phyloP scores from a whole-genome alignment of 23 tunicate species.

The Oikopleura dioica region DNA sequence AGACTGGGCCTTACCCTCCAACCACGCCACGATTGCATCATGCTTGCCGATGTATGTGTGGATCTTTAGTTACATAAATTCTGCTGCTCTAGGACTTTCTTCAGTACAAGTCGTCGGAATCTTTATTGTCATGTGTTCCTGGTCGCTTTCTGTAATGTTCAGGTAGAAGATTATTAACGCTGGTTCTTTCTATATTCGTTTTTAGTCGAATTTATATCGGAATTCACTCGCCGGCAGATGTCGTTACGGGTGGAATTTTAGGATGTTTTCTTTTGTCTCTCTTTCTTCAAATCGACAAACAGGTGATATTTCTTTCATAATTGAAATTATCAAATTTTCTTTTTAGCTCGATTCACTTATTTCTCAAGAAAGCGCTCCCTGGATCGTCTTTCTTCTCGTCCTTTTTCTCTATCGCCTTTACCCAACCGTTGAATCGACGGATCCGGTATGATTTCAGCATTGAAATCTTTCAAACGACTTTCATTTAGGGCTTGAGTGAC shows the following conservation, averaged over 20 bases:
- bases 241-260: conserved; percentile 82
- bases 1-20: conserved; percentile 97
- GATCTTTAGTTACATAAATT: conserved; percentile 47
- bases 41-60: conserved; percentile 91
- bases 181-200: no score
- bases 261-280: conserved; percentile 62
- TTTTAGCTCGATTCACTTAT: no score
- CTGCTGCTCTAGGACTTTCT: conserved; percentile 20
- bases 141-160: conserved; percentile 88
- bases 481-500: no score
- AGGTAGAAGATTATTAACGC: no score
- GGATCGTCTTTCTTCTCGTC: no score
- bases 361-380: no score
- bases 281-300: conserved; percentile 14
- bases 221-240: conserved; percentile 96
- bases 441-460: no score
- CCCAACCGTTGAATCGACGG: no score
- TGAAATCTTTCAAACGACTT: no score
- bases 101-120: conserved; percentile 21
- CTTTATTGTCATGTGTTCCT: conserved; percentile 33
- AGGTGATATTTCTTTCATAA: neutral
- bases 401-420: no score
- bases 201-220: conserved; percentile 80
- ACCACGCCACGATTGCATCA: conserved; percentile 73
- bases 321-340: neutral